phyloP scores from a whole-genome alignment of 2,113 vertebrate species.

The Bostrychus sinensis region DNA sequence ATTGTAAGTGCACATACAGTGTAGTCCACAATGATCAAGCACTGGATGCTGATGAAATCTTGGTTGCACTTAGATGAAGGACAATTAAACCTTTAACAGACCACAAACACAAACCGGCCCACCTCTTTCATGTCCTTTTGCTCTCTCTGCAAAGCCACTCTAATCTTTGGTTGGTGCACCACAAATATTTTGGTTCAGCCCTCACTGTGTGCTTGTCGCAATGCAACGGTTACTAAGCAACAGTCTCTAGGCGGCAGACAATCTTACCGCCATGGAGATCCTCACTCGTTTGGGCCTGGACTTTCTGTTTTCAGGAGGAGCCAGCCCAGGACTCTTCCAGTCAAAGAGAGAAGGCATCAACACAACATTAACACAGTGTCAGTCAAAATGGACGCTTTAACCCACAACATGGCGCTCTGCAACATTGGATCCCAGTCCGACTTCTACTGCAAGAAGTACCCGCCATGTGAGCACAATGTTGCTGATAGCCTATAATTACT shows the following conservation, averaged over 20 bases:
- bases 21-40: slow-evolving; percentile 1
- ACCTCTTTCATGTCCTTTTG: slow-evolving; percentile 6
- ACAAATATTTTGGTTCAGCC: slow-evolving; percentile 63
- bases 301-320: slow-evolving; percentile 83
- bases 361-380: slow-evolving; percentile 72
- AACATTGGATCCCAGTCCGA: slow-evolving; percentile 44
- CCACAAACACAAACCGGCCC: not conserved
- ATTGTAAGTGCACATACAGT: not conserved
- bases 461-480: slow-evolving; percentile 48
- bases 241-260: slow-evolving; percentile 73
- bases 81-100: slow-evolving; percentile 8
- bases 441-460: slow-evolving; percentile 41
- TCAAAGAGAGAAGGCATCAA: slow-evolving; percentile 62
- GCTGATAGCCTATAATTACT: slow-evolving; percentile 64
- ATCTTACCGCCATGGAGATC: slow-evolving; percentile 92
- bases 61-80: slow-evolving; percentile 2
- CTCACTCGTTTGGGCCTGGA: slow-evolving; percentile 90
- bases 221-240: slow-evolving; percentile 76
- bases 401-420: slow-evolving; percentile 15
- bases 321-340: slow-evolving; percentile 80
- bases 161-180: slow-evolving; percentile 41
- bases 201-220: slow-evolving; percentile 59
- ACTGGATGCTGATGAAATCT: slow-evolving; percentile 22
- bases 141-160: slow-evolving; percentile 44
- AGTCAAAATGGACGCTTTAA: slow-evolving; percentile 43